A percentile compares a stretch with the other conserved stretches of the same genome.
Evolutionary conservation across 1,140 invertebrate genomes (phyloP).

Genomic region (Pristionchus pacificus): DNA sequence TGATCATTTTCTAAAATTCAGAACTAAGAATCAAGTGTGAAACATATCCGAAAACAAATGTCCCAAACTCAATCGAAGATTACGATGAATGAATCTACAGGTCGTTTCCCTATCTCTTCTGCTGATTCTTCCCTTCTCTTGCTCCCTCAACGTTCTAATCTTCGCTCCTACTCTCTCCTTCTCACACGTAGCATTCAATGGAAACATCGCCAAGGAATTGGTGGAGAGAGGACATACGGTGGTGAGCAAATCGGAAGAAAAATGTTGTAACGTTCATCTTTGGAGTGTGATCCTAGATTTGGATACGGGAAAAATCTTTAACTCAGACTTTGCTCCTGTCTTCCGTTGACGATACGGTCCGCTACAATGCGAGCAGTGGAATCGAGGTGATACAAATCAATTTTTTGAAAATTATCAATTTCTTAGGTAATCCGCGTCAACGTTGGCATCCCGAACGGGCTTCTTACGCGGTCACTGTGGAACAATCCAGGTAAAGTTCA

Average conservation of each 20-base stretch:
- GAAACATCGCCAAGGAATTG: slow-evolving; percentile 39
- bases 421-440: slow-evolving; percentile 25
- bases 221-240: slow-evolving; percentile 36
- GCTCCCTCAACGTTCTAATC: slow-evolving; percentile 23
- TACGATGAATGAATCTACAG: no score
- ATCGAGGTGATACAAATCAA: slow-evolving; percentile 18
- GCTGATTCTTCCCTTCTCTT: neutral
- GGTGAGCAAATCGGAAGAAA: slow-evolving; percentile 17
- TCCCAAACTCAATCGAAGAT: no score
- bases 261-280: slow-evolving; percentile 13
- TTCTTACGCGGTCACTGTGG: slow-evolving; percentile 40
- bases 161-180: slow-evolving; percentile 49
- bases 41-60: no score
- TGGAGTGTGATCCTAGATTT: no score
- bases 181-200: slow-evolving; percentile 47
- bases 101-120: slow-evolving; percentile 7
- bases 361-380: neutral
- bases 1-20: no score
- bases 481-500: slow-evolving; percentile 51
- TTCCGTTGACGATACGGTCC: slow-evolving; percentile 42
- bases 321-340: slow-evolving; percentile 47
- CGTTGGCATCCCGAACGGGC: slow-evolving; percentile 28
- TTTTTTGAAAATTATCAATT: slow-evolving; percentile 21
- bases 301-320: no score
- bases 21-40: no score